Base-by-base conservation (phyloP, 2,113 vertebrate species). In the Montifringilla adamsi region DNA sequence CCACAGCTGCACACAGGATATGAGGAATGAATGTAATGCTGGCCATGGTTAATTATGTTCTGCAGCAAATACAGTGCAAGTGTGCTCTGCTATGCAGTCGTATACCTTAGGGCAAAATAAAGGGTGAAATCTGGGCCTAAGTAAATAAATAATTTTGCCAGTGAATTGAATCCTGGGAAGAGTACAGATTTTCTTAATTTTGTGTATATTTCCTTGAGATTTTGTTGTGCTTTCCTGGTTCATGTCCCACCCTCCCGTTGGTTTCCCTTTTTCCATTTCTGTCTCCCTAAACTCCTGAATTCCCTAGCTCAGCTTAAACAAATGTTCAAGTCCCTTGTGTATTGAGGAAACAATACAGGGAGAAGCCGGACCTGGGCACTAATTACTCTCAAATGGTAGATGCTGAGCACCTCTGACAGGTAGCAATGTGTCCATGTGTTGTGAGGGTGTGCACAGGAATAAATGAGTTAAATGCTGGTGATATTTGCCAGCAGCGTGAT, bases 221-320 rank as follows among this genome's bases (percentile, higher is more conserved):
- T 87, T 67, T 87, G 15, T 44, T 72, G 8, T 66, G 19, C 8
- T 69, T 69, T 27, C 15, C 50, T 87, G 27, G 33, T 35, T 82
- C 2, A 0, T 50, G 11, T 44, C 26, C 5, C 6, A 14, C 4
- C 13, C 3, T 17, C 7, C 4, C 7, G 6, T 4, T 0, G 0
- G 0, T 55, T 74, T 66, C 14, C 7, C 10, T 10, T 88, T 41
- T 4, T 1, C 1, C 4, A 7, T 10, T 8, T 39, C 4, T 3
- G 1, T 47, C 35, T 52, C 4, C 26, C 10, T 21, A 44, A 55
- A 44, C 6, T 89, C 19, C 56, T 66, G 37, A 79, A 52, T 47
- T 68, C 15, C 13, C 4, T 33, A 35, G 22, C 4, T 72, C 12
- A 21, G 20, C 23, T 88, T 37, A 47, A 83, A 79, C 15, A 83